Base-by-base conservation (phyloP, 1,140 invertebrate genomes). In the Theocolax elegans region DNA sequence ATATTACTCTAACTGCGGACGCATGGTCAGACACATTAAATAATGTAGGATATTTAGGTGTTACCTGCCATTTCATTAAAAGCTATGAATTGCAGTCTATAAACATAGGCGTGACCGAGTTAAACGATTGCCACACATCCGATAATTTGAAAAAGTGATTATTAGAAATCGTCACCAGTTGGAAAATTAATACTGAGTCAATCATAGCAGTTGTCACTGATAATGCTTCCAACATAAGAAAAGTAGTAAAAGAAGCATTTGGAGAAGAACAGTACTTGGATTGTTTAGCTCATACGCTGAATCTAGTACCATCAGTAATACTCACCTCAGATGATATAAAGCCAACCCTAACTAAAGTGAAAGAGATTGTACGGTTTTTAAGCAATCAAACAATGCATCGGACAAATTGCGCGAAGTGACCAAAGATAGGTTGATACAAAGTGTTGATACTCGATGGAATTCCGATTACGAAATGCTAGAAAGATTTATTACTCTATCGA, bases 211-310 rank as follows among this genome's bases (percentile, higher is more conserved):
- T 76, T 8, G 71, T 79, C 8, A 76, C 74, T 12, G 78, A 80
- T 46, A 81, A 79, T 71, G 79, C 74, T 7, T 48, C 72, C n/a
- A 81, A 81, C 66, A 72, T 80, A 10, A 54, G 72, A 17, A 71
- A 73, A 40, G 75, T 77, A 38, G 66, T 78, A 40, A 73, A 56
- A 62, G 53, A 74, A 44, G 69, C 73, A 35, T 44, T 73, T 23
- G 27, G 66, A 4, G 31, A 65, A 51, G 74, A 72, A 40, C 58
- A 53, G 23, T 76, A 80, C 54, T 59, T 82, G 13, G 65, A 72
- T 8, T 80, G 81, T 46, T 77, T 81, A 51, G 77, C 79, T 0
- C 81, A 80, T 38, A 77, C 73, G 1, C 42, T 82, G 19, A 79
- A 82, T 64, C 53, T 81, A 10, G 73, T 81, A 10, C 67, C 53